A percentile compares a stretch with the other conserved stretches of the same genome.
phyloP scores from a whole-genome alignment of 2,888 invertebrate species.

The Dione juno region DNA sequence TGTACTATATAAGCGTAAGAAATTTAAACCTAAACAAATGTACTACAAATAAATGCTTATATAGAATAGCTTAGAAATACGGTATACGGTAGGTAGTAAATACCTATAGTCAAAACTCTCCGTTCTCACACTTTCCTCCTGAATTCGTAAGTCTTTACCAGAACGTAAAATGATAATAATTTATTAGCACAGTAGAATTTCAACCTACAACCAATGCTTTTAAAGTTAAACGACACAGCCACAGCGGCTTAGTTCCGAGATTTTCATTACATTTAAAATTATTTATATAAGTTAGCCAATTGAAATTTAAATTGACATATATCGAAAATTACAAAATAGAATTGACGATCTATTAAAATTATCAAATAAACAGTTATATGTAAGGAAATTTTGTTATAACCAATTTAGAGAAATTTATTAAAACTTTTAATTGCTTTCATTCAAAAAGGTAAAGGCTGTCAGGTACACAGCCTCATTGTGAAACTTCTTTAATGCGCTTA shows the following conservation, averaged over 20 bases:
- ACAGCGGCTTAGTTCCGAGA: not conserved
- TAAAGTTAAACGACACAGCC: not conserved
- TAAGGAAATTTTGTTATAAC: not conserved
- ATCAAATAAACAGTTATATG: not conserved
- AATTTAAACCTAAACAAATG: no score
- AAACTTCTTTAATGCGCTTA: conserved; percentile 23
- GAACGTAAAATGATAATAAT: not conserved
- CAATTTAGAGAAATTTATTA: conserved; percentile 8
- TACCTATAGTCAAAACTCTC: no score
- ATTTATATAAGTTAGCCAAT: not conserved
- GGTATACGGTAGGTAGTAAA: no score
- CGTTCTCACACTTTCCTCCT: no score
- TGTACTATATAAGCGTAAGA: no score
- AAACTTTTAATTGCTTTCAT: conserved; percentile 29
- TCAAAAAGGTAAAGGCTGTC: conserved; percentile 25
- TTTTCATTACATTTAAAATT: not conserved
- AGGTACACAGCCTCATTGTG: conserved; percentile 15
- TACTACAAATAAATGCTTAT: no score
- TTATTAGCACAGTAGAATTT: not conserved
- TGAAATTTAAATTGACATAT: not conserved
- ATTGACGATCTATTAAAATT: not conserved
- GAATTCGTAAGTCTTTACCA: no score
- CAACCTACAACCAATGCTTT: not conserved
- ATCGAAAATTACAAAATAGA: not conserved
- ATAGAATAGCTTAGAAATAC: no score